These are phyloP conservation scores for Cryptoprocta ferox DNA, from an alignment of 2,797 vertebrate species.

Conservation along the genomic window DNA sequence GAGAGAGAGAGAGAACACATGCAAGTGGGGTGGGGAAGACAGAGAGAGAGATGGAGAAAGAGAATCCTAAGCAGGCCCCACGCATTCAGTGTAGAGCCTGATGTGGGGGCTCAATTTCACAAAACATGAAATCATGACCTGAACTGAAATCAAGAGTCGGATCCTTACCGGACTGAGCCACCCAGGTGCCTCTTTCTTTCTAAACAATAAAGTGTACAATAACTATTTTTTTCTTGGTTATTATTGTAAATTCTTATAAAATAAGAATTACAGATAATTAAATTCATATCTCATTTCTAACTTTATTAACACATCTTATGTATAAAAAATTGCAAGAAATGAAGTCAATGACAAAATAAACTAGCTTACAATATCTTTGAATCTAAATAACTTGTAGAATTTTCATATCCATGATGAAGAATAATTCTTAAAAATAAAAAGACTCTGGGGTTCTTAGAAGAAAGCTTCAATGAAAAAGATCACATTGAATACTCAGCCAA, in stretches of 20 bases:
- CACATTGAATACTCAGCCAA: background rate
- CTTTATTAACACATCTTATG: background rate
- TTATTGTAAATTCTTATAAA: background rate
- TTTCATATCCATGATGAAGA: background rate
- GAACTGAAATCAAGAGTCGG: no score
- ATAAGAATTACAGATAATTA: background rate
- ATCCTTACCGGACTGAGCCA: no score
- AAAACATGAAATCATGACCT: no score
- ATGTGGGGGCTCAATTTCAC: no score
- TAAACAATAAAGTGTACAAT: constrained; percentile 2
- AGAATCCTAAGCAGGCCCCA: no score
- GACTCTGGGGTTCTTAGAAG: background rate
- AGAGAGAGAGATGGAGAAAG: no score
- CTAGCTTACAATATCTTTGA: background rate
- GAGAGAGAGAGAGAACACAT: no score
- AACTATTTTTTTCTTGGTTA: background rate
- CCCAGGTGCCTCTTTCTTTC: background rate
- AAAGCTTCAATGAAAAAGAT: background rate
- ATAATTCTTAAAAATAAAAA: constrained; percentile 23
- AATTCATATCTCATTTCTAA: background rate
- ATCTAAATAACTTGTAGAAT: background rate
- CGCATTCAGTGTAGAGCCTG: no score
- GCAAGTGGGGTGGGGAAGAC: no score
- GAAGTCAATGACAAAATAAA: constrained; percentile 15
- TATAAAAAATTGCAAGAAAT: background rate